Evolutionary conservation across 92 coral and sea anemone genomes (phyloP).

Genomic region (Bergia sp.): DNA sequence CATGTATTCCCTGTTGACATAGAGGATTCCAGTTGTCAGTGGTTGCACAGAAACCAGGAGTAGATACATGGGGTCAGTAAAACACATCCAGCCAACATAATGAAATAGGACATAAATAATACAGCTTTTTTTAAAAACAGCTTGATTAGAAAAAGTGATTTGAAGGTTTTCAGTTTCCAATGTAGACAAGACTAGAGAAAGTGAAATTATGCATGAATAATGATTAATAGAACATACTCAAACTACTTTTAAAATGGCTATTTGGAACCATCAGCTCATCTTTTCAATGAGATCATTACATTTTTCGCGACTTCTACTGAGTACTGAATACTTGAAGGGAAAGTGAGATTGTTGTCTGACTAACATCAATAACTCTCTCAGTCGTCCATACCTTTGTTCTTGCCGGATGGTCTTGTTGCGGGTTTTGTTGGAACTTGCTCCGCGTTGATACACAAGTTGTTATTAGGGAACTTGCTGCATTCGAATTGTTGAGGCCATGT

Average conservation of each 20-base stretch:
- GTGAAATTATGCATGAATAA: not conserved
- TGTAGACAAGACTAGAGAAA: not conserved
- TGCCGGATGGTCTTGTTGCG: not conserved
- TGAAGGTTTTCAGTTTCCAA: not conserved
- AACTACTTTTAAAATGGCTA: too few relatives aligned
- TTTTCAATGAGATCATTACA: not conserved
- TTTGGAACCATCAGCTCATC: not conserved
- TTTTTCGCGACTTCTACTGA: not conserved
- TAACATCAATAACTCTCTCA: too few relatives aligned
- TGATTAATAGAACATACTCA: not conserved
- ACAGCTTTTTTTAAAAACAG: not conserved
- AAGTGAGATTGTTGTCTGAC: not conserved
- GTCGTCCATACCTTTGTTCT: not conserved
- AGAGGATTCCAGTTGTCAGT: not conserved
- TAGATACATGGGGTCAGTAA: too few relatives aligned
- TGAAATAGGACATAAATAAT: too few relatives aligned
- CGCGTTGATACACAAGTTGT: constrained; percentile 59
- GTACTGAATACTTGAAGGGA: not conserved
- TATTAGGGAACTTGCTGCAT: constrained; percentile 58
- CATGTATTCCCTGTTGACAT: not conserved
- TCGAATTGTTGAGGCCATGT: constrained; percentile 73
- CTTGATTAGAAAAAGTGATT: not conserved
- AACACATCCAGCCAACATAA: not conserved
- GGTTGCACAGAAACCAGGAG: not conserved
- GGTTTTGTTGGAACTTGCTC: constrained; percentile 25